Evolutionary conservation across 2,113 vertebrate species (phyloP), one percentile per base, ranked within the genome.

Genomic region (Melanostigma gelatinosum): DNA sequence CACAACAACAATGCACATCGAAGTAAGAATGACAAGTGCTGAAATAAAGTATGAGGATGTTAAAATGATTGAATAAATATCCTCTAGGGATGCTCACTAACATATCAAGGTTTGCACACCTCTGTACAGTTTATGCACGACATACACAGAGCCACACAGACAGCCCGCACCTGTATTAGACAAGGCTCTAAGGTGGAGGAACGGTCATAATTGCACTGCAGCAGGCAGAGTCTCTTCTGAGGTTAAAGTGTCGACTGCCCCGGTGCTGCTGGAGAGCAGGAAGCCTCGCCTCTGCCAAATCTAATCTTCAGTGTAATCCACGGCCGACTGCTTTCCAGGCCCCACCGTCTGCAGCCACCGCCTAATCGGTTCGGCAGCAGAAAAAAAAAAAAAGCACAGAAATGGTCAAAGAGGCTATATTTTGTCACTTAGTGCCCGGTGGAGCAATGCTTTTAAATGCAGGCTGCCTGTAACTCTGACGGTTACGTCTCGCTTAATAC

Each of bases 261-360:
- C 8, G n/a, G 46, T 52, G 69, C 52, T 20, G n/a, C 74, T 6
- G 29, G 55, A 60, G 75, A 16, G 3, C 50, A 24, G 48, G 60
- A 71, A 42, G 20, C 81, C 57, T 74, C 75, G 4, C 64, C 66
- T 84, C 72, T 46, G 66, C 70, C 73, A 40, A 40, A 76, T 83
- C 66, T 88, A 76, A 85, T 85, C 86, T 83, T 50, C 54, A 24
- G 42, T 77, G 68, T 76, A 79, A 90, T 88, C 83, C 75, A 75
- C 18, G 11, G 50, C 44, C 10, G 3, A 70, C 83, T 50, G 77
- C 83, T 69, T 64, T 72, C 73, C 79, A 79, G 68, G 76, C 69
- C 57, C 27, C 70, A 18, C 67, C 82, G 55, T 34, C 74, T 32
- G 77, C 62, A 65, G n/a, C 55, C 50, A 8, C 71, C 27, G n/a